Evolutionary conservation across 1,140 invertebrate genomes (phyloP), one percentile per base, ranked within the genome.

Genomic region (Sycophaga agraensis): DNA sequence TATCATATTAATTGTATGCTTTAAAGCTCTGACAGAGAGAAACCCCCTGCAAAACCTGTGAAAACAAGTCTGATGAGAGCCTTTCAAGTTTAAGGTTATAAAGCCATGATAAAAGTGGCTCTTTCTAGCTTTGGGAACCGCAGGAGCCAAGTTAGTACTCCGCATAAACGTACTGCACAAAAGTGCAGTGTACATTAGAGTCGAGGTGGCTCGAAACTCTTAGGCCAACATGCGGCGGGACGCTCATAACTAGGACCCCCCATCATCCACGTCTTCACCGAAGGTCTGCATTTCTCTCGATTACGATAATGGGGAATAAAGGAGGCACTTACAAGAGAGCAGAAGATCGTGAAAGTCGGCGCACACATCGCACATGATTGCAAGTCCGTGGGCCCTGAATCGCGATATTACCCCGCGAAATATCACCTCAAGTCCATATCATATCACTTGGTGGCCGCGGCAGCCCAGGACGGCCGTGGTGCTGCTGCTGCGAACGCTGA

Each of bases 361-460:
- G 82, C 88, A 90, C 82, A 88, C 86, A 87, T 90, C 88, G 84
- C 88, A 90, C 88, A 90, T 90, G 79, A 70, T 79, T 76, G 43
- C 45, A 64, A 67, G 40, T 65, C 68, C 69, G 68, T 68, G 70
- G 48, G 48, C 69, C 82, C 82, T 67, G 65, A 66, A 66, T 72
- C 70, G 76, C 61, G 71, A 60, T 70, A 68, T 65, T 64, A 45
- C 26, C 26, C 12, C 65, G 61, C 59, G 57, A 58, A 59, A 66
- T 64, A 66, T 66, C 49, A 40, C 57, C 40, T 55, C 50, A 53
- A 53, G 58, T 67, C 37, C 50, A 67, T 69, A 64, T 68, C 59
- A 65, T 66, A 65, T 66, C 49, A 51, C 59, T 34, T 26, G 22
- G 22, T 54, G 17, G 19, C 9, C 40, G 35, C 46, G 12, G 37